These are phyloP conservation scores for Bombus consobrinus DNA, from an alignment of 1,140 invertebrate genomes.

Conservation along the genomic window DNA sequence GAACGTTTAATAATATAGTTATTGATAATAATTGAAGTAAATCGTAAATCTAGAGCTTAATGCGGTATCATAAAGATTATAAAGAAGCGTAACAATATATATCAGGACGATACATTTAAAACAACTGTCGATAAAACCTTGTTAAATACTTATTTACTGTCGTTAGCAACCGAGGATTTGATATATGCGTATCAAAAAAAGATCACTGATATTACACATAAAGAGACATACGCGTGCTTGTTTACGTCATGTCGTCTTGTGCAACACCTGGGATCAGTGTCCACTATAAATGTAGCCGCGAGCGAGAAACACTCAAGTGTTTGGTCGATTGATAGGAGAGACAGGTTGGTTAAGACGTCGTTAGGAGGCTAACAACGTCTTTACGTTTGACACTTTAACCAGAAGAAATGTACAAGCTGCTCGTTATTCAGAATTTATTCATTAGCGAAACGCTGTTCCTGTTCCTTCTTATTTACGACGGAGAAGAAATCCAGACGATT, in stretches of 20 bases:
- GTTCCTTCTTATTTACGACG: background rate
- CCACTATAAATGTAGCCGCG: conserved; percentile 43
- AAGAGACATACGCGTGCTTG: conserved; percentile 41
- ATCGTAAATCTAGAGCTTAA: too few relatives aligned
- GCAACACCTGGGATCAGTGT: conserved; percentile 31
- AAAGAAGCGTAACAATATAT: too few relatives aligned
- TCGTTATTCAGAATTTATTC: background rate
- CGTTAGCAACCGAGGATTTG: background rate
- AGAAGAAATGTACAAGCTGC: background rate
- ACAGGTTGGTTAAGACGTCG: conserved; percentile 49
- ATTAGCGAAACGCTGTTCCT: background rate
- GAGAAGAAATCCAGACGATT: background rate
- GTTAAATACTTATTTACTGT: background rate
- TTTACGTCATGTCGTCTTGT: conserved; percentile 47
- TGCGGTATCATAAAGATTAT: too few relatives aligned
- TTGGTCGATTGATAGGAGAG: conserved; percentile 47
- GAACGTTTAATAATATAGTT: too few relatives aligned
- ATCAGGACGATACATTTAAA: background rate
- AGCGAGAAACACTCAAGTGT: conserved; percentile 48
- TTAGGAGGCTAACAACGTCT: conserved; percentile 59
- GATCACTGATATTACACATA: conserved; percentile 18
- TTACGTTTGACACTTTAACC: conserved; percentile 48
- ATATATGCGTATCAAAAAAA: background rate
- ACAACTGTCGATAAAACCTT: background rate
- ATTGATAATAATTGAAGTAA: too few relatives aligned